A percentile compares a stretch with the other conserved stretches of the same genome.
phyloP scores from a whole-genome alignment of 2,797 vertebrate species.

The Fratercula arctica region DNA sequence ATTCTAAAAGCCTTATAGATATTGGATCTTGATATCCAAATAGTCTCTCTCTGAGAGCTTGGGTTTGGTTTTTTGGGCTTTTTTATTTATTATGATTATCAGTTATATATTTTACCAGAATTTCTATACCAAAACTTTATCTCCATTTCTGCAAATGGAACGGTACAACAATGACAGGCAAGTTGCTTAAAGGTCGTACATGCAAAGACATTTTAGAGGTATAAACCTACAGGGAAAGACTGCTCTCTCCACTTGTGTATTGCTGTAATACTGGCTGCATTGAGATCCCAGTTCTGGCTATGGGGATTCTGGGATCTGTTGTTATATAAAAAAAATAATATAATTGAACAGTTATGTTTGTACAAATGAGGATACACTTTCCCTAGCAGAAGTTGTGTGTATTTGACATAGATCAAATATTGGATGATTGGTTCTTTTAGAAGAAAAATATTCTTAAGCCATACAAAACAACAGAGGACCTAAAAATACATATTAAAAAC shows the following conservation, averaged over 20 bases:
- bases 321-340: background rate
- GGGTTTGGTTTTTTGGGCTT: fast-evolving
- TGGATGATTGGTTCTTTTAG: background rate
- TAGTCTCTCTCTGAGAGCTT: background rate
- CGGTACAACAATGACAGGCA: background rate
- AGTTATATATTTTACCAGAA: background rate
- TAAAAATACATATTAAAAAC: background rate
- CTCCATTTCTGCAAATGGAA: background rate
- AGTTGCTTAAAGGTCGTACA: background rate
- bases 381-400: background rate
- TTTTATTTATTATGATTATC: background rate
- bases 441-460: background rate
- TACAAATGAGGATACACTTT: background rate
- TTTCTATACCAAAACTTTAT: background rate
- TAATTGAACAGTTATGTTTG: background rate
- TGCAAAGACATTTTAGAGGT: background rate
- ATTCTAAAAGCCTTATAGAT: background rate
- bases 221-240: background rate
- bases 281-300: background rate
- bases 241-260: background rate
- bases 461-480: background rate
- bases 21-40: background rate
- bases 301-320: background rate
- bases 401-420: background rate
- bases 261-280: background rate